phyloP scores from a whole-genome alignment of 1,140 invertebrate species.

The Aphaenogaster rudis region DNA sequence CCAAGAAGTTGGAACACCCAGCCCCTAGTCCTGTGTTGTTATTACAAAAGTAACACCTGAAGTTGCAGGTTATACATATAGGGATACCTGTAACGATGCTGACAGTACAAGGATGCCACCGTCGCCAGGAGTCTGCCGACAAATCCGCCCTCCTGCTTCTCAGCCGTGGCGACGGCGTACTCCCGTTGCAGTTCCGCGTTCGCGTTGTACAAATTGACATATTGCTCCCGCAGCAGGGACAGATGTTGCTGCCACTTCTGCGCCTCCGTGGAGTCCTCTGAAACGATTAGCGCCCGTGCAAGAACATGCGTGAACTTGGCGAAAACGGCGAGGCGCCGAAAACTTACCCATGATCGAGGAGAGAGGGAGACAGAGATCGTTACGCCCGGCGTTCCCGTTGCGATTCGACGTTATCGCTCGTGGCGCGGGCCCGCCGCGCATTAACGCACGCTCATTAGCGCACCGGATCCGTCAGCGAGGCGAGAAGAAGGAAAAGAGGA shows the following conservation, averaged over 20 bases:
- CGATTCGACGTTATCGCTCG: not conserved
- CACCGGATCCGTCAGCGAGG: not conserved
- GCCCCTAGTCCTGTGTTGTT: too few species aligned
- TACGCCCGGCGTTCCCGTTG: not conserved
- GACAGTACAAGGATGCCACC: constrained; percentile 93
- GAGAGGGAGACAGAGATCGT: not conserved
- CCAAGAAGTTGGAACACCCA: too few species aligned
- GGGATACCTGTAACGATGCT: constrained; percentile 91
- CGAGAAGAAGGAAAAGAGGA: not conserved
- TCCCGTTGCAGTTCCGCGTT: constrained; percentile 94
- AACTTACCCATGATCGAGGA: constrained; percentile 67
- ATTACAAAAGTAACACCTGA: too few species aligned
- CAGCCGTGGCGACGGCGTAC: constrained; percentile 91
- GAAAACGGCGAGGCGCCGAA: not conserved
- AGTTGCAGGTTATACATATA: not conserved
- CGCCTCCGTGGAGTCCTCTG: constrained; percentile 81
- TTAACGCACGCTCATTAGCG: constrained; percentile 12
- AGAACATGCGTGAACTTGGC: not conserved
- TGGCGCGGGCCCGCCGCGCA: constrained; percentile 4
- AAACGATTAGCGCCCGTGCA: constrained; percentile 38
- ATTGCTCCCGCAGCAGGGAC: constrained; percentile 94
- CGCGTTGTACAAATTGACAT: constrained; percentile 95
- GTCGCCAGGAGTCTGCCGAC: constrained; percentile 92
- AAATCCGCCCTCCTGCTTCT: constrained; percentile 91
- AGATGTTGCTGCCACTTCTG: constrained; percentile 95